Evolutionary conservation across 2,113 vertebrate species (phyloP), one percentile per base, ranked within the genome.

Genomic region (Alligator mississippiensis): DNA sequence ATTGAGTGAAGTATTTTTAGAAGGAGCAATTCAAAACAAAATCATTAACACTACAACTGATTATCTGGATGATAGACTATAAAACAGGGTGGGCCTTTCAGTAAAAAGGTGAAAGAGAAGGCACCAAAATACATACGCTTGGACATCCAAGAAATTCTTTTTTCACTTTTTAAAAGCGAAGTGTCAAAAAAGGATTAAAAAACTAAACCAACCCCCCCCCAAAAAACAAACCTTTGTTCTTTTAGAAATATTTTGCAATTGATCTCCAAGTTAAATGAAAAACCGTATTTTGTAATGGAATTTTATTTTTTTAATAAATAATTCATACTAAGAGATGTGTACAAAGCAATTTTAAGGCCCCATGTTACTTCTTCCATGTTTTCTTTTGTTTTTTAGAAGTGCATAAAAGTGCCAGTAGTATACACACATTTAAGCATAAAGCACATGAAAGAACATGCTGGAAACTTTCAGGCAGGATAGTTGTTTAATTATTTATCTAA

Each of bases 1-100:
- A 4, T 62, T 34, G 34, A 66, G 21, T 12, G 57, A 59, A 0
- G 14, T 59, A 22, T 58, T 28, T 72, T 64, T 77, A 57, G 93
- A 13, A 77, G 0, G 30, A 0, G 1, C 22, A 64, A 5, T 2
- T 4, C 1, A 4, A 11, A 3, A 78, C 16, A 1, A 85, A 82
- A 11, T n/a, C 15, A 66, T 47, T 47, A 74, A 74, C 34, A 72
- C 30, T 19, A 18, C 16, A 28, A 24, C 22, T 47, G 70, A 74
- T 22, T 74, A 47, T 47, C 47, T 47, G 47, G 47, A 47, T 47
- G 7, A 47, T 47, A 47, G 47, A 47, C 47, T 47, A 47, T 47
- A 47, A 47, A 47, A 47, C 47, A 9, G 47, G 47, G 47, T 47
- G 47, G 47, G 47, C 21, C 34, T 11, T 74, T 24, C 21, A 24